Conservation (phyloP, 2,888 invertebrate genomes). For the Rotaria sp. region DNA sequence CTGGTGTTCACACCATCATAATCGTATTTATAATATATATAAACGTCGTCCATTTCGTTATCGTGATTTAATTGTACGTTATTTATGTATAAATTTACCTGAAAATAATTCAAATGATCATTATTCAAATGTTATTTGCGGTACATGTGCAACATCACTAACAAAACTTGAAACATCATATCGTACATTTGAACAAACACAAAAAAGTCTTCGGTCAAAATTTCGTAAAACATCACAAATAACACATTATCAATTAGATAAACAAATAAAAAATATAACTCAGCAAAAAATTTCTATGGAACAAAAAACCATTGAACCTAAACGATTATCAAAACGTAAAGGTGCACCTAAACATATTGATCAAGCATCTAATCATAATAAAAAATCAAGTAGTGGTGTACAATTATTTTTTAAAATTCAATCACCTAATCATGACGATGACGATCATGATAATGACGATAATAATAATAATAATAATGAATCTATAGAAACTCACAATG, state of each 20-base stretch:
- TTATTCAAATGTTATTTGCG: conserved; percentile 15
- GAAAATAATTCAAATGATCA: conserved; percentile 7
- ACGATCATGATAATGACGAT: neutral
- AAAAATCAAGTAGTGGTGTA: neutral
- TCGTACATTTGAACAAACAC: neutral
- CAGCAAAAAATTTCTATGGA: neutral
- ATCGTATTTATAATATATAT: neutral
- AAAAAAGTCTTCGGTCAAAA: neutral
- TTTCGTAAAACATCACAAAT: conserved; percentile 23
- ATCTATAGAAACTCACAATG: neutral
- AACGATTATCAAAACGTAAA: conserved; percentile 13
- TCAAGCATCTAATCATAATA: neutral
- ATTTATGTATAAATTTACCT: conserved; percentile 27
- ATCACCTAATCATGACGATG: neutral
- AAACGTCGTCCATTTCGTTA: conserved; percentile 23
- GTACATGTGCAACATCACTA: neutral
- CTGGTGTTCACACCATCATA: neutral
- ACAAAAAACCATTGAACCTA: neutral
- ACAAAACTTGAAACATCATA: neutral
- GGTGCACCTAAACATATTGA: neutral
- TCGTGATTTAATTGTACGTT: conserved; percentile 27
- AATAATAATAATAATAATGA: neutral
- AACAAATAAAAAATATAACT: neutral
- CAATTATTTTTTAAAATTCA: conserved; percentile 16
- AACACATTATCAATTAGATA: neutral